Percentiles rank a stretch among this genome's conserved stretches.
phyloP scores from a whole-genome alignment of 2,113 vertebrate species.

The Setophaga coronata region DNA sequence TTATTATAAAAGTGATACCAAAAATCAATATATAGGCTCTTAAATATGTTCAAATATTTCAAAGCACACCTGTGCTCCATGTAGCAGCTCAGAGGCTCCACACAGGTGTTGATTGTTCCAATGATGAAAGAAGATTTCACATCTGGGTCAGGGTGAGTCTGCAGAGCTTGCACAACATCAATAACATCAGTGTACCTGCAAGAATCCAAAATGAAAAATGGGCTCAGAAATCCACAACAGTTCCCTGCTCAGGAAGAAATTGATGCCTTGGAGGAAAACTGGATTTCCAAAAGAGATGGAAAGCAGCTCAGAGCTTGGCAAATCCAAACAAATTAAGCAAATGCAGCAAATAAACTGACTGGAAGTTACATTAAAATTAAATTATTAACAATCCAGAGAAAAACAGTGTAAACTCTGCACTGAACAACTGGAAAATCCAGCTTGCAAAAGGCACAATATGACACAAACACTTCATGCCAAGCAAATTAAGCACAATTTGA shows the following conservation, averaged over 20 bases:
- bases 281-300: not conserved
- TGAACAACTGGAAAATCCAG: not conserved
- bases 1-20: not conserved
- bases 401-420: not conserved
- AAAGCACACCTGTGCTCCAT: constrained; percentile 88
- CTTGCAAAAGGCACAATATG: not conserved
- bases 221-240: not conserved
- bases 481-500: not conserved
- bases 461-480: not conserved
- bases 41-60: not conserved
- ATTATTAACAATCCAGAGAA: not conserved
- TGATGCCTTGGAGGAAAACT: rapidly evolving
- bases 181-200: constrained; percentile 89
- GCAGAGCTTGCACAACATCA: constrained; percentile 89
- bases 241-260: not conserved
- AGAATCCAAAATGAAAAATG: not conserved
- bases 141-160: constrained; percentile 86
- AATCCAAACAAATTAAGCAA: not conserved
- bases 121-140: constrained; percentile 82
- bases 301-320: not conserved
- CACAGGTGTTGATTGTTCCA: constrained; percentile 86
- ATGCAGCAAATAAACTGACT: not conserved
- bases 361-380: not conserved
- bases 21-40: not conserved
- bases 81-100: constrained; percentile 88